These are phyloP conservation scores for Mastacembelus armatus DNA, from an alignment of 2,797 vertebrate genomes.

Conservation along the genomic window DNA sequence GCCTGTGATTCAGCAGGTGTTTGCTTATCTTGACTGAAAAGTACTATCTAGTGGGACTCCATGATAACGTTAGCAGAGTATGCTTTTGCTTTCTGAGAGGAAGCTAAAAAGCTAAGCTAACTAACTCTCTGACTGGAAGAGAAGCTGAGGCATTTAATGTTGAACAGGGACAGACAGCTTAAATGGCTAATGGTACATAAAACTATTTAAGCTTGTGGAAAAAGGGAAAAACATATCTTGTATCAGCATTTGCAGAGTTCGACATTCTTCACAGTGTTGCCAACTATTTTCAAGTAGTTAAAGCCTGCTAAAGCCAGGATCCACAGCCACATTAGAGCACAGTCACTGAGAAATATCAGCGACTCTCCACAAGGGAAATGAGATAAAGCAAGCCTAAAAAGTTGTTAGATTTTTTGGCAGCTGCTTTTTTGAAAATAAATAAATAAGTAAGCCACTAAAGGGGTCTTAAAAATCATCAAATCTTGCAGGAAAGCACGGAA, in stretches of 20 bases:
- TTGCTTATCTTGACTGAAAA: neutral
- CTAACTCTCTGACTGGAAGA: neutral
- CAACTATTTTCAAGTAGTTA: too few relatives aligned
- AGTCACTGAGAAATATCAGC: too few relatives aligned
- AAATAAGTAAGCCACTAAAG: too few relatives aligned
- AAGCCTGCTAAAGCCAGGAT: too few relatives aligned
- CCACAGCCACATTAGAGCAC: too few relatives aligned
- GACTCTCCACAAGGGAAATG: too few relatives aligned
- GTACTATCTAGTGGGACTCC: neutral
- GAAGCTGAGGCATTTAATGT: too few relatives aligned
- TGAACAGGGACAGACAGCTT: neutral
- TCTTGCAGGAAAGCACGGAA: neutral
- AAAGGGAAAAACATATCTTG: neutral
- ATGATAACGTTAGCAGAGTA: neutral
- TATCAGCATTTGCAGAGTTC: neutral
- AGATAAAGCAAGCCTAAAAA: too few relatives aligned
- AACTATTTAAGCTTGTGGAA: neutral
- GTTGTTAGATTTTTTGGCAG: too few relatives aligned
- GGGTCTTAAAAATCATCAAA: too few relatives aligned
- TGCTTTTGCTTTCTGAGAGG: neutral
- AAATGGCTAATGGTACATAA: neutral
- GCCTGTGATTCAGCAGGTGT: conserved; percentile 4
- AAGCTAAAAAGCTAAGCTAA: neutral
- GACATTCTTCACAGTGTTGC: too few relatives aligned
- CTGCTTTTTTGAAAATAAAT: too few relatives aligned